Evolutionary conservation across 2,888 invertebrate species (phyloP).

Genomic region (Helobdella robusta): DNA sequence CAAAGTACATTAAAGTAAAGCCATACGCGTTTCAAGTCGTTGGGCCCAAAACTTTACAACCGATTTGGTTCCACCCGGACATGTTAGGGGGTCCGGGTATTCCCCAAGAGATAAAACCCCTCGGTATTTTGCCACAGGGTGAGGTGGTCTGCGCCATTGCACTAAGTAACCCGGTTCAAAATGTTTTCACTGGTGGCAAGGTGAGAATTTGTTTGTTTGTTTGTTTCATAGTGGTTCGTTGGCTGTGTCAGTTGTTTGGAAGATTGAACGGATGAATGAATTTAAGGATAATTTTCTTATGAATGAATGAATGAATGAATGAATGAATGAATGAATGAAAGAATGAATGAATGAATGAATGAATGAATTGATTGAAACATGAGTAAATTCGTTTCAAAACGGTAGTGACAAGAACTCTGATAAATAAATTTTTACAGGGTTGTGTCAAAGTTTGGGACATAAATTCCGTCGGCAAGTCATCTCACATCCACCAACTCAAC

Average conservation of each 20-base stretch:
- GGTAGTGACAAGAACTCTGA: too few species aligned
- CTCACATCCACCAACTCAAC: constrained; percentile 77
- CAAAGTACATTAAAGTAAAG: too few species aligned
- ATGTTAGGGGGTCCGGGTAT: constrained; percentile 84
- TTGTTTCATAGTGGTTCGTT: not conserved
- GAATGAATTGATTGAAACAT: too few species aligned
- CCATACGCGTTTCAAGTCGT: constrained; percentile 90
- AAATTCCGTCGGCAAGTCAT: constrained; percentile 74
- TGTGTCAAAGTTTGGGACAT: constrained; percentile 97
- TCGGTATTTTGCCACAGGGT: constrained; percentile 82
- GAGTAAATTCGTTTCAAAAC: too few species aligned
- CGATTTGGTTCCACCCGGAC: constrained; percentile 88
- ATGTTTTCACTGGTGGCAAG: constrained; percentile 82
- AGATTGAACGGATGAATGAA: not conserved
- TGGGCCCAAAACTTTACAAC: constrained; percentile 55
- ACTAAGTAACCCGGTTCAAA: constrained; percentile 58
- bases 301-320: too few species aligned
- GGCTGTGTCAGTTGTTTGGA: not conserved
- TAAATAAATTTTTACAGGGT: constrained; percentile 52
- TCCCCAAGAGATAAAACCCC: constrained; percentile 78
- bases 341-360: too few species aligned
- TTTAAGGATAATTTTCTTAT: not conserved
- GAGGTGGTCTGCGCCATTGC: constrained; percentile 97
- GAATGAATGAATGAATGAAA: too few species aligned
- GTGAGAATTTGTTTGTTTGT: constrained; percentile 34